Evolutionary conservation across 2,113 vertebrate species (phyloP), one percentile per base, ranked within the genome.

Genomic region (Myotis lucifugus): DNA sequence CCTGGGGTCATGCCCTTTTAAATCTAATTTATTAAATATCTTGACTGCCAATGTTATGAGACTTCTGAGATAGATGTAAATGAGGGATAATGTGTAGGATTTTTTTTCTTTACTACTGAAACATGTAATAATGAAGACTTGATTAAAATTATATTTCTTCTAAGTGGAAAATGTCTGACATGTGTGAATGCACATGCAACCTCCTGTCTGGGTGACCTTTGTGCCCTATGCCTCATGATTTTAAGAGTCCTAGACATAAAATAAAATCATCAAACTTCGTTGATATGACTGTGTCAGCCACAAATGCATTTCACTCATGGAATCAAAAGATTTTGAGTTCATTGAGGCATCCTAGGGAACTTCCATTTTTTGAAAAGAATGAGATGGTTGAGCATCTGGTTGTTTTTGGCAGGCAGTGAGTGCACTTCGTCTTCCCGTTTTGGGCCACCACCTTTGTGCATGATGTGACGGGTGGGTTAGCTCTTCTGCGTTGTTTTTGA

Each of bases 401-500:
- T 96, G 50, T 69, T 96, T 91, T 90, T 95, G 97, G 79, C 96
- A 76, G 37, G 64, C 66, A 54, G 52, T 48, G 78, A 66, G 40
- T 86, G 25, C 46, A 88, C 77, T 70, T 81, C 79, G n/a, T 98
- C 96, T 98, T 92, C 91, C 46, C 74, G 15, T 59, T 66, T 96
- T 91, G 95, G 95, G 85, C 88, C 92, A 77, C 52, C 94, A 96
- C 96, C 97, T 98, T 98, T 97, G 87, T 37, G 82, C 95, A 96
- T 77, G 93, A 96, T 97, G 85, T 96, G 92, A 97, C 92, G 95
- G 94, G 92, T 95, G 50, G 42, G 59, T 98, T 95, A 97, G 88
- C 93, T 97, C 95, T 96, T 95, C 90, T 67, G 78, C 84, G 96
- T 95, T 97, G 97, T 97, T 98, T 98, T 96, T 97, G 64, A 94